Evolutionary conservation across 1,140 invertebrate species (phyloP).

Genomic region (Hypothenemus hampei): DNA sequence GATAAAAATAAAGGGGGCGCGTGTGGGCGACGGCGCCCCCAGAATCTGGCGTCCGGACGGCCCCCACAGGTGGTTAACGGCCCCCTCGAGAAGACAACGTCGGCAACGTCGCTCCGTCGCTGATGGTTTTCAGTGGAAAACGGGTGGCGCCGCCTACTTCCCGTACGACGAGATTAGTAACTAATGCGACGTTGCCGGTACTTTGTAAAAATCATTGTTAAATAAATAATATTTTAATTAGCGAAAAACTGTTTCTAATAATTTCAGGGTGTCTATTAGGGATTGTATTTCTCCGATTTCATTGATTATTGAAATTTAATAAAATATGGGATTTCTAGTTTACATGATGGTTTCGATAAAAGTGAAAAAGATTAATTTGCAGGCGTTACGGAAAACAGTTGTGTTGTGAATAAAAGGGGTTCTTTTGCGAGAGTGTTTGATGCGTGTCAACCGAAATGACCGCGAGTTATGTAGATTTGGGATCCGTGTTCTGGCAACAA

Average conservation of each 20-base stretch:
- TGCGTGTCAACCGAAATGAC: slow-evolving; percentile 19
- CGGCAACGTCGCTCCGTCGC: slow-evolving; percentile 15
- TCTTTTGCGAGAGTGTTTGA: slow-evolving; percentile 19
- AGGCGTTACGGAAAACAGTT: too few species aligned
- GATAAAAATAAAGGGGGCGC: too few species aligned
- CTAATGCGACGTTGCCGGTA: slow-evolving; percentile 14
- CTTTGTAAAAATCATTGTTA: too few species aligned
- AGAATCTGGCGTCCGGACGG: slow-evolving; percentile 6
- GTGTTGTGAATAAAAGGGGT: slow-evolving; percentile 20
- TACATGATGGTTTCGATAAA: not conserved
- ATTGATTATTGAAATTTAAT: too few species aligned
- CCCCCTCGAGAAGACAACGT: not conserved
- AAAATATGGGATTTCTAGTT: too few species aligned
- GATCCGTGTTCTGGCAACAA: slow-evolving; percentile 10
- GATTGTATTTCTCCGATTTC: too few species aligned
- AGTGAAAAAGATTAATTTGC: not conserved
- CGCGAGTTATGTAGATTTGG: slow-evolving; percentile 15
- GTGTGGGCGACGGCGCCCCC: slow-evolving; percentile 15
- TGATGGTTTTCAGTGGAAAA: slow-evolving; percentile 5
- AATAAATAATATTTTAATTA: too few species aligned
- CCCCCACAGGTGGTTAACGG: slow-evolving; percentile 26
- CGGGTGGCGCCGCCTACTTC: slow-evolving; percentile 16
- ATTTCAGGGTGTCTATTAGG: too few species aligned
- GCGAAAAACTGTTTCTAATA: too few species aligned
- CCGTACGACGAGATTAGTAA: not conserved